These are phyloP conservation scores for Syngnathus acus DNA, from an alignment of 2,797 vertebrate species.

Conservation along the genomic window DNA sequence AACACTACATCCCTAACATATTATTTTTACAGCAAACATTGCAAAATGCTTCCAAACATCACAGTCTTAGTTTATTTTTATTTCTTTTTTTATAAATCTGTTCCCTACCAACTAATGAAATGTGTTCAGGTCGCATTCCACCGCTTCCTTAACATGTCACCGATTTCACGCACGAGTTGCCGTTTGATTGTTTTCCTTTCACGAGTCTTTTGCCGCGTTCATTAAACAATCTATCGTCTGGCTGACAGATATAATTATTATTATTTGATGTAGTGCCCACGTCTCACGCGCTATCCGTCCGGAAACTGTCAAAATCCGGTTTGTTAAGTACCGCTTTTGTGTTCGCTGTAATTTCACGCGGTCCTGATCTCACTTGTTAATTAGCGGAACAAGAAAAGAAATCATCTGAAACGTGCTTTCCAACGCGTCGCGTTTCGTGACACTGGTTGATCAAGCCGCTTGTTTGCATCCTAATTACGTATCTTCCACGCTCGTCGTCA, in stretches of 20 bases:
- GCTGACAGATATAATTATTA: slow-evolving; percentile 61
- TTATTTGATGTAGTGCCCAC: slow-evolving; percentile 51
- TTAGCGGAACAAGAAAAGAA: slow-evolving; percentile 82
- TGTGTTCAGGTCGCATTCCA: neutral
- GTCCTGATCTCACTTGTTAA: slow-evolving; percentile 78
- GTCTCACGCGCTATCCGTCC: slow-evolving; percentile 55
- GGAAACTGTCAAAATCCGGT: slow-evolving; percentile 74
- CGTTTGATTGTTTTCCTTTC: slow-evolving; percentile 35
- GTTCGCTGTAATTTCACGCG: slow-evolving; percentile 77
- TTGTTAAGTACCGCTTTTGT: slow-evolving; percentile 64
- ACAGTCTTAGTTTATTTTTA: neutral
- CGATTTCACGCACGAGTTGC: slow-evolving; percentile 11
- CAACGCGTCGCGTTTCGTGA: slow-evolving; percentile 75
- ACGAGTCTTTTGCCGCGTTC: slow-evolving; percentile 20
- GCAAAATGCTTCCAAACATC: neutral
- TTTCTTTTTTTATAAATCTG: neutral
- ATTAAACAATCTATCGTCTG: slow-evolving; percentile 22
- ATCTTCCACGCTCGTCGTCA: slow-evolving; percentile 22
- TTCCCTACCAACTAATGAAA: neutral
- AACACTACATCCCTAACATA: neutral
- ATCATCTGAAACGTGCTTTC: slow-evolving; percentile 74
- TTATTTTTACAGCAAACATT: slow-evolving; percentile 9
- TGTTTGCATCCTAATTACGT: slow-evolving; percentile 78
- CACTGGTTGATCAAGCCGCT: slow-evolving; percentile 75
- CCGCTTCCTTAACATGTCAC: neutral